Percentiles rank a stretch among this genome's conserved stretches.
phyloP scores from a whole-genome alignment of 1,140 invertebrate species.

The Cotesia chilonis region DNA sequence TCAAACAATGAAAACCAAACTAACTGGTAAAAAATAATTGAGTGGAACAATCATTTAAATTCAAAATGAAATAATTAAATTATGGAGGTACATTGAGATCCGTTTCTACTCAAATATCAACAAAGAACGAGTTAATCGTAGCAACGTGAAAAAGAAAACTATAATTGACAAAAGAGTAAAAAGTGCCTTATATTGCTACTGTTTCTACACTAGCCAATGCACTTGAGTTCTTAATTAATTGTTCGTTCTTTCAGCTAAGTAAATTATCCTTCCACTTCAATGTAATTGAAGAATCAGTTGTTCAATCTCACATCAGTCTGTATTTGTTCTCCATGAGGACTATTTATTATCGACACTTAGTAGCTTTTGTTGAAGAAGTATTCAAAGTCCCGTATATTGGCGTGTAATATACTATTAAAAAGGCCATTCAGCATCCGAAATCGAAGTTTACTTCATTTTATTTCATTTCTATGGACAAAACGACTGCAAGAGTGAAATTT shows the following conservation, averaged over 20 bases:
- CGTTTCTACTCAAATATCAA: too few relatives aligned
- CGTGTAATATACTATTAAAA: too few relatives aligned
- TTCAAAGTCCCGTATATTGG: background rate
- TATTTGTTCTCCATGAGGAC: background rate
- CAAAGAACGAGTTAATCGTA: too few relatives aligned
- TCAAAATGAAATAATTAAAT: too few relatives aligned
- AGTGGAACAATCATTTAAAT: too few relatives aligned
- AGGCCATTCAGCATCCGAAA: too few relatives aligned
- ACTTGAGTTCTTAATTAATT: conserved; percentile 34
- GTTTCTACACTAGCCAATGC: conserved; percentile 27
- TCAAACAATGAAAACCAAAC: too few relatives aligned
- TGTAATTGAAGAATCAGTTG: conserved; percentile 32
- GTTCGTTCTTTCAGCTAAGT: conserved; percentile 31
- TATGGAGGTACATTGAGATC: too few relatives aligned
- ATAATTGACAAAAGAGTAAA: background rate
- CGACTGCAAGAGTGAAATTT: too few relatives aligned
- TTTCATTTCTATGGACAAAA: too few relatives aligned
- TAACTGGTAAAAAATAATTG: too few relatives aligned
- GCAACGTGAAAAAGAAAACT: background rate
- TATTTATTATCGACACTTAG: background rate
- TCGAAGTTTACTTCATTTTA: too few relatives aligned
- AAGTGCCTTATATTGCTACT: background rate
- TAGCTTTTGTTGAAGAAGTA: background rate
- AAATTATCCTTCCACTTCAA: conserved; percentile 23
- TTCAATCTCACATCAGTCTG: background rate